Evolutionary conservation across 1,140 invertebrate species (phyloP).

Genomic region (Formica exsecta): DNA sequence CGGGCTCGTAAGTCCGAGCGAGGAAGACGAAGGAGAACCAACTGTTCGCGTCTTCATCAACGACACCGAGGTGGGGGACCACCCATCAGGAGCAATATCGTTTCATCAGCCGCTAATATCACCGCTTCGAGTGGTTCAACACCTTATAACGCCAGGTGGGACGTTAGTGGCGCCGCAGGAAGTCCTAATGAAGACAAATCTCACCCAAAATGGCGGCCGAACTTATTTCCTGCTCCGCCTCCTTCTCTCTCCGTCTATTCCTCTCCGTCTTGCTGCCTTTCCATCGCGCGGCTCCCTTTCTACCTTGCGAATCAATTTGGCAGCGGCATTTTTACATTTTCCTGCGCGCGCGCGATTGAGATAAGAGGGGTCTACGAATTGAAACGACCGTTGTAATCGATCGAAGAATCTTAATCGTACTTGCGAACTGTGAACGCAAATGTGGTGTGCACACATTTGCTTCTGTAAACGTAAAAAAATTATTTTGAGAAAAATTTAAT

Average conservation of each 20-base stretch:
- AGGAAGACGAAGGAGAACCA: constrained; percentile 72
- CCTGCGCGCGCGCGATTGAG: constrained; percentile 3
- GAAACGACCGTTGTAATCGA: constrained; percentile 15
- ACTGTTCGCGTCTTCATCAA: constrained; percentile 79
- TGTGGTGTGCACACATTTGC: neutral
- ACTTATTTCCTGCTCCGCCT: constrained; percentile 80
- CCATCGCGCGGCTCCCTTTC: constrained; percentile 1
- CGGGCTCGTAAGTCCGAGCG: constrained; percentile 54
- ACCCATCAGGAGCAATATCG: constrained; percentile 82
- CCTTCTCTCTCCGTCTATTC: constrained; percentile 42
- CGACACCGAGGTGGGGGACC: constrained; percentile 76
- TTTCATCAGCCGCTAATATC: constrained; percentile 82
- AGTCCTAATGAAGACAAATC: constrained; percentile 86
- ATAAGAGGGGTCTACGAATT: constrained; percentile 20
- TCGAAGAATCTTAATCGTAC: constrained; percentile 8
- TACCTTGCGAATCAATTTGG: constrained; percentile 49
- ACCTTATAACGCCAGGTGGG: constrained; percentile 84
- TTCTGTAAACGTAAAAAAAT: neutral
- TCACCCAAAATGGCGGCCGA: constrained; percentile 81
- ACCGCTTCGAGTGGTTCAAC: constrained; percentile 81
- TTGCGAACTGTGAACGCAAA: neutral
- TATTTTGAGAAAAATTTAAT: neutral
- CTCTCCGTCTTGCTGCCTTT: constrained; percentile 14
- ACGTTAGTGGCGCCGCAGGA: constrained; percentile 81
- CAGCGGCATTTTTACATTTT: constrained; percentile 46